A percentile compares a stretch with the other conserved stretches of the same genome.
Conservation (phyloP, 30 jellyfish, hydroid and myxozoan genomes). For the Morbakka virulenta region DNA sequence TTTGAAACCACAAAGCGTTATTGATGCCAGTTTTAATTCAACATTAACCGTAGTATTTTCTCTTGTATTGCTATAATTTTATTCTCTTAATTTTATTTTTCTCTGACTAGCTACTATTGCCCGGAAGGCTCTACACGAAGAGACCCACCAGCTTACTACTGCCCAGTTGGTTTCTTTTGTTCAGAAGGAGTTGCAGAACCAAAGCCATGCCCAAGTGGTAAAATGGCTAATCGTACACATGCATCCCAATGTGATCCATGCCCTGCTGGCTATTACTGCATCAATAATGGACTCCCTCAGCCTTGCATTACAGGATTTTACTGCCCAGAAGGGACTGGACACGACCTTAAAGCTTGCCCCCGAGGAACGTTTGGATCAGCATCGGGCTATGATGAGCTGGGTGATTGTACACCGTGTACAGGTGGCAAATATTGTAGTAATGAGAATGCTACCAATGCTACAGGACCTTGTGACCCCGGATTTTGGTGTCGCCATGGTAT, state of each 20-base stretch:
- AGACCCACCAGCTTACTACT: slow-evolving; percentile 68
- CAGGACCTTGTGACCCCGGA: slow-evolving; percentile 88
- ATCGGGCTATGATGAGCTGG: slow-evolving; percentile 45
- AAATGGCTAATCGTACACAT: slow-evolving; percentile 89
- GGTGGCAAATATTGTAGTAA: slow-evolving; percentile 86
- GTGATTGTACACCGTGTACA: slow-evolving; percentile 94
- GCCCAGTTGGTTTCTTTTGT: slow-evolving; percentile 90
- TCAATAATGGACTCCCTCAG: slow-evolving; percentile 76
- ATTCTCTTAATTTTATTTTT: too few species aligned
- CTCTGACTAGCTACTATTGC: slow-evolving; percentile 93
- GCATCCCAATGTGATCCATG: slow-evolving; percentile 87
- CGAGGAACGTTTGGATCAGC: slow-evolving; percentile 95
- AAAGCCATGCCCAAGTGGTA: slow-evolving; percentile 90
- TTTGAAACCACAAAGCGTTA: too few species aligned
- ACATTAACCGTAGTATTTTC: too few species aligned
- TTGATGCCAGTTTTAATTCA: too few species aligned
- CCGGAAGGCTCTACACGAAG: slow-evolving; percentile 79
- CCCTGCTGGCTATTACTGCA: slow-evolving; percentile 97
- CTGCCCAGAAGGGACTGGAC: slow-evolving; percentile 99
- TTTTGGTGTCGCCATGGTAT: slow-evolving; percentile 92
- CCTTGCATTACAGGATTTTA: slow-evolving; percentile 84
- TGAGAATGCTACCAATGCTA: slow-evolving; percentile 64
- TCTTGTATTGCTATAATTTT: too few species aligned
- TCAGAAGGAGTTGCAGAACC: slow-evolving; percentile 96
- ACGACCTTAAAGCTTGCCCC: slow-evolving; percentile 89